Evolutionary conservation across 2,797 vertebrate species (phyloP).

Genomic region (Peromyscus melanophrys): DNA sequence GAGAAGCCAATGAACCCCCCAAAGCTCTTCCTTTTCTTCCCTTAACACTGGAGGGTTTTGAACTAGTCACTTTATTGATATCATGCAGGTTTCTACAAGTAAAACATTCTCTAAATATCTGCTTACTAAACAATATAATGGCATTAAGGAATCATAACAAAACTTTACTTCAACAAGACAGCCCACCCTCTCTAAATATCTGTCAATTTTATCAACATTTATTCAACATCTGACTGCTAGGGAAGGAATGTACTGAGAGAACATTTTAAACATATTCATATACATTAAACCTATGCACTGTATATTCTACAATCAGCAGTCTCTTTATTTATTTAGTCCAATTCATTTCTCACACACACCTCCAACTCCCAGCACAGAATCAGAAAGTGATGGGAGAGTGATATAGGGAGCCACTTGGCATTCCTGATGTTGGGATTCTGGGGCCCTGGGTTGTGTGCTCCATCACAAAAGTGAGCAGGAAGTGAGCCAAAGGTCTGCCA

Average conservation of each 20-base stretch:
- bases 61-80: neutral
- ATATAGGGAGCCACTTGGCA: neutral
- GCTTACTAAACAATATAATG: constrained; percentile 36
- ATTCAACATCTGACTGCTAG: neutral
- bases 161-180: neutral
- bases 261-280: neutral
- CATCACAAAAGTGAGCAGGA: neutral
- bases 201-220: neutral
- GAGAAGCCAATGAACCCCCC: neutral
- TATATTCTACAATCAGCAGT: neutral
- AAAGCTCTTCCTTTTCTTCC: neutral
- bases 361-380: neutral
- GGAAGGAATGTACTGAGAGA: neutral
- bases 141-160: neutral
- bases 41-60: neutral
- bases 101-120: constrained; percentile 37
- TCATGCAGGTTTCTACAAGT: neutral
- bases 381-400: neutral
- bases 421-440: neutral
- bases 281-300: neutral
- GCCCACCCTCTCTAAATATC: neutral
- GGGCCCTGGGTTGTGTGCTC: neutral
- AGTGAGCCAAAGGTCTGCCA: neutral
- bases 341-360: neutral
- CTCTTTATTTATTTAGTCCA: neutral